Conservation (phyloP, 2,113 vertebrate genomes). For the Donacobius atricapilla region DNA sequence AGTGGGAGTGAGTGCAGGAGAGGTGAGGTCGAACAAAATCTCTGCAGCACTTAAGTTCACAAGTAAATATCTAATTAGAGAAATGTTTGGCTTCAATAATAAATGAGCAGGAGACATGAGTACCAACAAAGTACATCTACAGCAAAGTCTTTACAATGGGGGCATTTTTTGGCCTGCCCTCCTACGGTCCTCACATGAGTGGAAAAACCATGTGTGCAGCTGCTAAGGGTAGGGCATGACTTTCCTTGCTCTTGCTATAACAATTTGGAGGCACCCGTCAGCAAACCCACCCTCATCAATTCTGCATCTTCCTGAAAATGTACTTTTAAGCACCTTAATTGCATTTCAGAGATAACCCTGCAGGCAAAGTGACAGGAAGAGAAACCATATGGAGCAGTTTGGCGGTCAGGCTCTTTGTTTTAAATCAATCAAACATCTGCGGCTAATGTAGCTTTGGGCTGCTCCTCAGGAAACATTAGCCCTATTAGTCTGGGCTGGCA, state of each 20-base stretch:
- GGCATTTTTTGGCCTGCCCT: slow-evolving; percentile 22
- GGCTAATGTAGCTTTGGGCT: slow-evolving; percentile 94
- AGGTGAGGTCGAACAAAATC: neutral
- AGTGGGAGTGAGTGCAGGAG: neutral
- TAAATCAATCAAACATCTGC: slow-evolving; percentile 96
- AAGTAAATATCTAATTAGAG: slow-evolving; percentile 48
- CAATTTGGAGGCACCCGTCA: slow-evolving; percentile 68
- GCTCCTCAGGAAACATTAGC: slow-evolving; percentile 98
- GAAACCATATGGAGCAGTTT: slow-evolving; percentile 80
- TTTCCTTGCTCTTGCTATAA: slow-evolving; percentile 55
- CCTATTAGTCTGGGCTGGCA: slow-evolving; percentile 93
- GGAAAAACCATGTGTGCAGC: neutral
- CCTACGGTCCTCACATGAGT: neutral
- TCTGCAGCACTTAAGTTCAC: slow-evolving; percentile 41
- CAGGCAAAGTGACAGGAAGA: slow-evolving; percentile 94
- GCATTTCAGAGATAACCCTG: slow-evolving; percentile 96
- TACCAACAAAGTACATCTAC: neutral
- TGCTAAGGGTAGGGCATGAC: slow-evolving; percentile 47
- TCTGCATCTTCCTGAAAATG: slow-evolving; percentile 95
- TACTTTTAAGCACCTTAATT: slow-evolving; percentile 97
- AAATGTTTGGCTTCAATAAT: slow-evolving; percentile 60
- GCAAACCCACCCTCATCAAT: slow-evolving; percentile 85
- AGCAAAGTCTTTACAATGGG: neutral
- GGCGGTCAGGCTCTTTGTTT: slow-evolving; percentile 85
- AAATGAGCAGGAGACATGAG: slow-evolving; percentile 38